Percentiles rank a stretch among this genome's conserved stretches.
Conservation (phyloP, 2,113 vertebrate species). For the Eudyptes chrysolophus region DNA sequence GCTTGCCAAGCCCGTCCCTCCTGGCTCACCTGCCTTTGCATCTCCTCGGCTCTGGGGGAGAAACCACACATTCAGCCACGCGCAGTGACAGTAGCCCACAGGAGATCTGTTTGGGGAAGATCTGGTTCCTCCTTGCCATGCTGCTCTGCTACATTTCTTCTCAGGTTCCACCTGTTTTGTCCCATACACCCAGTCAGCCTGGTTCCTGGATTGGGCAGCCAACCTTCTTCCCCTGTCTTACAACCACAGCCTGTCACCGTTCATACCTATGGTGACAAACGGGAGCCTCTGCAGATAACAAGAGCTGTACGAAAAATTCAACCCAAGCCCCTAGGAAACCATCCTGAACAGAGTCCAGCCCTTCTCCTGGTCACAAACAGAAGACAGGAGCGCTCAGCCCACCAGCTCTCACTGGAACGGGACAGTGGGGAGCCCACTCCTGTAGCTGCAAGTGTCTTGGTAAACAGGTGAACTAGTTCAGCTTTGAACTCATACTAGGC, state of each 20-base stretch:
- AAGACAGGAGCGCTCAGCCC: fast-evolving
- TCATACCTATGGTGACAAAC: fast-evolving
- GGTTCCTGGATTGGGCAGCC: background rate
- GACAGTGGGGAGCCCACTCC: background rate
- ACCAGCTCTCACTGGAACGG: fast-evolving
- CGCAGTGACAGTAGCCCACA: fast-evolving
- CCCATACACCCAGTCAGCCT: background rate
- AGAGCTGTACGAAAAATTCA: fast-evolving
- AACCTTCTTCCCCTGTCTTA: background rate
- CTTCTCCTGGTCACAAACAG: background rate
- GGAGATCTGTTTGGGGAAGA: background rate
- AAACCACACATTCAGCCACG: background rate
- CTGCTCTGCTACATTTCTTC: background rate
- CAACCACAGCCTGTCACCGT: fast-evolving
- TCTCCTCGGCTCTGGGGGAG: background rate
- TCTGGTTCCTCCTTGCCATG: background rate
- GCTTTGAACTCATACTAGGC: background rate
- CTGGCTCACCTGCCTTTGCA: fast-evolving
- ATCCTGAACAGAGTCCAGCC: fast-evolving
- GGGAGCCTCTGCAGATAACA: background rate
- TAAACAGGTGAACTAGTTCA: background rate
- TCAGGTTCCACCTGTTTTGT: fast-evolving
- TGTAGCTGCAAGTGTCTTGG: background rate
- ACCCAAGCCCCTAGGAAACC: too few species aligned
- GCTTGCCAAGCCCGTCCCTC: background rate